Evolutionary conservation across 2,797 vertebrate genomes (phyloP), one percentile per base, ranked within the genome.

Genomic region (Enteromius treurensis): DNA sequence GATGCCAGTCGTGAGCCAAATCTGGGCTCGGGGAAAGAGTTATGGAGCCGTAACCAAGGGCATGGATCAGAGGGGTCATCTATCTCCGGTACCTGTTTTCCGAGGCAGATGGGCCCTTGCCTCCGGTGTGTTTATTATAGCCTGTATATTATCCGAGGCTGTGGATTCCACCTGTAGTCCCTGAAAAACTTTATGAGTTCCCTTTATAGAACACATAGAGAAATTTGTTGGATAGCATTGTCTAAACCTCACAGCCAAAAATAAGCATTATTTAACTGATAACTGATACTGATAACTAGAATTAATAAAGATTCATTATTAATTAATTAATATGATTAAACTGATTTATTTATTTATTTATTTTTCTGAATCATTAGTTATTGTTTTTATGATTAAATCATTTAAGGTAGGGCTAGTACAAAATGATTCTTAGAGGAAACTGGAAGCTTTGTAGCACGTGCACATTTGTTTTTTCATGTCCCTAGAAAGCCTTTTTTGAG

Each of bases 1-100:
- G 82, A 86, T 78, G 55, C 42, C 23, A 85, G 79, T 86, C 85
- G 84, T 84, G 60, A 79, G 68, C 76, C 75, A 84, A 79, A 88
- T 86, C 78, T 86, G 80, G 78, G 67, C 81, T 85, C 23, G 26
- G 73, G 65, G 45, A 47, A 68, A 32, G 69, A 53, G 55, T 83
- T 83, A 79, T 84, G 69, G 71, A 85, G 79, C 49, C 17, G 42
- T 79, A 88, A 87, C 84, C 84, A 86, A 84, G 86, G 87, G 74
- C 82, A 86, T 79, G 83, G 83, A 85, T 88, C 81, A 87, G 83
- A 64, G 53, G 69, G 86, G 69, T 88, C 87, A 82, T 87, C 81
- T 55, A 68, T 85, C 86, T 87, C 85, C 32, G 55, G 34, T 53
- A 65, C 21, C 53, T 84, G 69, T 47, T 75, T 80, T 75, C 81